Evolutionary conservation across 2,797 vertebrate genomes (phyloP).

Genomic region (Eulemur mongoz): DNA sequence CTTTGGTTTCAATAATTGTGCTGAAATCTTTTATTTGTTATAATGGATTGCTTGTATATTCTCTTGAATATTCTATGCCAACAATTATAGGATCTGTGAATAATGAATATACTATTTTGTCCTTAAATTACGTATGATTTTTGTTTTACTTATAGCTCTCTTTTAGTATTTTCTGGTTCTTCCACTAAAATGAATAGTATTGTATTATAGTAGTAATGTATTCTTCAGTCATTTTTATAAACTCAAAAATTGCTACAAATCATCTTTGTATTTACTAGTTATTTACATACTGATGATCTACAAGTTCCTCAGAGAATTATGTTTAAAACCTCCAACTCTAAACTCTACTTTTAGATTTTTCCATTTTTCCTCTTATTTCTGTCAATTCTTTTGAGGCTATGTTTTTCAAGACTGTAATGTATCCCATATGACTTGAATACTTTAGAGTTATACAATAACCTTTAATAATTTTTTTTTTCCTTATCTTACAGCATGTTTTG

Average conservation of each 20-base stretch:
- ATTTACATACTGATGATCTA: not conserved
- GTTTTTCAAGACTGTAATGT: not conserved
- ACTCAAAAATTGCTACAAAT: not conserved
- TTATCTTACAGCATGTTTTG: not conserved
- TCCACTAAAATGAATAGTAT: not conserved
- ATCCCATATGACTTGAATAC: not conserved
- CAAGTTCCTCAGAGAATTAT: not conserved
- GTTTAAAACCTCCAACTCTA: not conserved
- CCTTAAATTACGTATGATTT: not conserved
- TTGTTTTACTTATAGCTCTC: not conserved
- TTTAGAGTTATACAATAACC: not conserved
- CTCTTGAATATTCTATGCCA: not conserved
- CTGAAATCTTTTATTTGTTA: not conserved
- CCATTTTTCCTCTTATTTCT: not conserved
- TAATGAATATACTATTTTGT: not conserved
- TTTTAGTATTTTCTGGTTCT: not conserved
- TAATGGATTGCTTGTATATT: not conserved
- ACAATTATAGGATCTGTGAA: not conserved
- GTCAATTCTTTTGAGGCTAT: not conserved
- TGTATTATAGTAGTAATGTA: not conserved
- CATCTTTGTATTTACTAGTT: not conserved
- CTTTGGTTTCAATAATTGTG: not conserved
- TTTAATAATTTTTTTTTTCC: not conserved
- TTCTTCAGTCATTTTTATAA: not conserved
- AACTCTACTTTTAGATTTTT: not conserved